A percentile compares a stretch with the other conserved stretches of the same genome.
These are phyloP conservation scores for Sebastes miniatus DNA, from an alignment of 2,797 vertebrate species.

Conservation along the genomic window DNA sequence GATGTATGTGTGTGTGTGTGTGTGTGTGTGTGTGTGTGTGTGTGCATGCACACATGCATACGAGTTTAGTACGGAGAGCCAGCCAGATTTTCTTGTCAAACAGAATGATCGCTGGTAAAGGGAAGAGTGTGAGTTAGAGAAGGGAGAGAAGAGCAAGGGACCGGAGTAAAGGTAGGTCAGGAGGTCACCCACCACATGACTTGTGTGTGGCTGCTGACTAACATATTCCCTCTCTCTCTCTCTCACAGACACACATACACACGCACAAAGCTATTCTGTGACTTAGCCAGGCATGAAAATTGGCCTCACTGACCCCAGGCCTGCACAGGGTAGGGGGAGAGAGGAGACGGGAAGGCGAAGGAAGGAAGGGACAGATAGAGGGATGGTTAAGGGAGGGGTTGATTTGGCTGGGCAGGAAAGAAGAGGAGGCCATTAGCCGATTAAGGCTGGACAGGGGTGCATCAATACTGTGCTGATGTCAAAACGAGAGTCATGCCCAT, in stretches of 20 bases:
- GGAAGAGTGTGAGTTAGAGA: conserved; percentile 25
- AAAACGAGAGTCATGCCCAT: conserved; percentile 77
- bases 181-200: conserved; percentile 79
- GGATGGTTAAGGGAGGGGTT: conserved; percentile 69
- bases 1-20: conserved; percentile 13
- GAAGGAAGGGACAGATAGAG: conserved; percentile 64
- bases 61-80: conserved; percentile 1
- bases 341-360: conserved; percentile 58
- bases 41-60: neutral
- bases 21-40: conserved; percentile 10
- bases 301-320: conserved; percentile 78
- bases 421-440: conserved; percentile 85
- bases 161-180: conserved; percentile 70
- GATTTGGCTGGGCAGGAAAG: conserved; percentile 76
- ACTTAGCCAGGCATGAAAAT: conserved; percentile 83
- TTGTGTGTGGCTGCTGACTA: conserved; percentile 75
- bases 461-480: conserved; percentile 82
- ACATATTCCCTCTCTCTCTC: conserved; percentile 41
- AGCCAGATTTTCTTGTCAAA: conserved; percentile 53
- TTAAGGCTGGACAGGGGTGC: conserved; percentile 80
- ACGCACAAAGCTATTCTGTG: conserved; percentile 75
- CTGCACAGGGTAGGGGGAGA: conserved; percentile 51
- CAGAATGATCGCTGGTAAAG: conserved; percentile 43
- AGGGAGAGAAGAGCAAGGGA: conserved; percentile 39
- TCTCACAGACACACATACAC: neutral